These are phyloP conservation scores for Pocillopora damicornis DNA, from an alignment of 64 coral and sea anemone species.

Conservation along the genomic window DNA sequence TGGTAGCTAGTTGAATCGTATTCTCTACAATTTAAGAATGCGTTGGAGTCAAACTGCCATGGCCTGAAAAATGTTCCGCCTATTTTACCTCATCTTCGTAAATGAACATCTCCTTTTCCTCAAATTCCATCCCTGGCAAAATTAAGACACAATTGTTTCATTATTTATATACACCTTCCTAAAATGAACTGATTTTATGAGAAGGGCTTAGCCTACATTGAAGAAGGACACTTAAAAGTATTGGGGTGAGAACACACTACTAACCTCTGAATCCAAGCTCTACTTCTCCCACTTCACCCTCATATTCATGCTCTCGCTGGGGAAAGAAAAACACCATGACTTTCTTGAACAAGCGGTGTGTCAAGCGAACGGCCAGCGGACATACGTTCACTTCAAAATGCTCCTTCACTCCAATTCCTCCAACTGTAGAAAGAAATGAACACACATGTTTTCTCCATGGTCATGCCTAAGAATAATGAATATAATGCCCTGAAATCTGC, in stretches of 20 bases:
- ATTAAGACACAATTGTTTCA: neutral
- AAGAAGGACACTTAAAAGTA: neutral
- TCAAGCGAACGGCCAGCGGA: constrained; percentile 83
- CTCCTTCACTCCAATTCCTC: constrained; percentile 95
- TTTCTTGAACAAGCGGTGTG: constrained; percentile 77
- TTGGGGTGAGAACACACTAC: neutral
- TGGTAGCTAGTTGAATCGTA: too few relatives aligned
- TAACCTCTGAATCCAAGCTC: constrained; percentile 82
- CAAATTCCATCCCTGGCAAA: constrained; percentile 60
- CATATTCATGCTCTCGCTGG: constrained; percentile 85
- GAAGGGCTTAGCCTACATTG: neutral
- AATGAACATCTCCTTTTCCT: constrained; percentile 53
- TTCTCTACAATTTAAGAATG: too few relatives aligned
- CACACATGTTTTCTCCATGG: too few relatives aligned
- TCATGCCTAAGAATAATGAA: too few relatives aligned
- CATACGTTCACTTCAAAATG: constrained; percentile 98
- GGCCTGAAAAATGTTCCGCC: neutral
- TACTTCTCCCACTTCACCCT: constrained; percentile 53
- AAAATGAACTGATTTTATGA: neutral
- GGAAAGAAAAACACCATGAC: constrained; percentile 98
- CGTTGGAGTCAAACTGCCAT: neutral
- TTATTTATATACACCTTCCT: neutral
- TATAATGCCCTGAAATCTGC: too few relatives aligned
- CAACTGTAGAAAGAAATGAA: constrained; percentile 50
- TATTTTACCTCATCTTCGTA: constrained; percentile 68